phyloP scores from a whole-genome alignment of 2,113 vertebrate genomes.

The Protobothrops mucrosquamatus region DNA sequence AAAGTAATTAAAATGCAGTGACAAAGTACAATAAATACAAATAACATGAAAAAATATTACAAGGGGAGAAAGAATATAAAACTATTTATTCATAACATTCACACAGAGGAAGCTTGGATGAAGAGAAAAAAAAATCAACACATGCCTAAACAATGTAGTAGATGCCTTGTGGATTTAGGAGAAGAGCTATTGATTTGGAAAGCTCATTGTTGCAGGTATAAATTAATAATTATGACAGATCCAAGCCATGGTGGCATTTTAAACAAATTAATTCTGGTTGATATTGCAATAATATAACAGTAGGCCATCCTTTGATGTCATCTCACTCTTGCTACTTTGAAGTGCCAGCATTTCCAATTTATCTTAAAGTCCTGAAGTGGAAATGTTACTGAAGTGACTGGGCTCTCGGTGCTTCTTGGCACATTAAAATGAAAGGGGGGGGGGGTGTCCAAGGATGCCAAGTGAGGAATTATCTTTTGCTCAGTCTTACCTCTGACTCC shows the following conservation, averaged over 20 bases:
- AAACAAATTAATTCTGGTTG: background rate
- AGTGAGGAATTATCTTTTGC: background rate
- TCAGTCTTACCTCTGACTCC: background rate
- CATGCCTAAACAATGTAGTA: background rate
- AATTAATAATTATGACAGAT: background rate
- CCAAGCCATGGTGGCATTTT: background rate
- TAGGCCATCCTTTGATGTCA: background rate
- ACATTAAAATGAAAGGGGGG: background rate
- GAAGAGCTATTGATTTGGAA: background rate
- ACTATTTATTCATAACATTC: background rate
- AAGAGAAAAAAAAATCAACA: background rate
- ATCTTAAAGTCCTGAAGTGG: background rate
- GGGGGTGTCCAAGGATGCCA: background rate
- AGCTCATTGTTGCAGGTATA: background rate
- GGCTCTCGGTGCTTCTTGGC: background rate
- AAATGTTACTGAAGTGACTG: background rate
- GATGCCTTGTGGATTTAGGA: background rate
- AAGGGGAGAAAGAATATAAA: background rate
- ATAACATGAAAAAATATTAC: background rate
- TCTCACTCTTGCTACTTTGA: background rate
- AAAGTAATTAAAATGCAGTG: background rate
- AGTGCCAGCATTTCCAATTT: background rate
- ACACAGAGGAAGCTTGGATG: background rate
- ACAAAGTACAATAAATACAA: background rate
- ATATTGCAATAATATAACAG: background rate